These are phyloP conservation scores for Amiota minor DNA, from an alignment of 2,888 invertebrate genomes.

Conservation along the genomic window DNA sequence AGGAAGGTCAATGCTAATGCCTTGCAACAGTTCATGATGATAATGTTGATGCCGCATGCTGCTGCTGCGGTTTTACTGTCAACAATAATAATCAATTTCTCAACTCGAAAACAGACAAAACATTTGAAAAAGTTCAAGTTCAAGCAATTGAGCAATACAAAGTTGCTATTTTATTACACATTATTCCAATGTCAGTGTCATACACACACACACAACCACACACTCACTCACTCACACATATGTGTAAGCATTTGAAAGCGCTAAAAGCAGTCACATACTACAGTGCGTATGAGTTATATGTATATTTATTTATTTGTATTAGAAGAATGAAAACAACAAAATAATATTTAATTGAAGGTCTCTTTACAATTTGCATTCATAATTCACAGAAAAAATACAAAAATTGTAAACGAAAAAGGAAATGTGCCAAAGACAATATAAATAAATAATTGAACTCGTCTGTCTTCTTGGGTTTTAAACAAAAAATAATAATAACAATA, in stretches of 20 bases:
- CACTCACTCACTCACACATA: too few species aligned
- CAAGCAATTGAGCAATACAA: conserved; percentile 15
- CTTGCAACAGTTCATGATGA: conserved; percentile 19
- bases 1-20: conserved; percentile 23
- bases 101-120: conserved; percentile 1
- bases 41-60: not conserved
- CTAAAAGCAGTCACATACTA: conserved; percentile 12
- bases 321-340: conserved; percentile 9
- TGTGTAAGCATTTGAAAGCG: not conserved
- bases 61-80: conserved; percentile 9
- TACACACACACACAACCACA: not conserved
- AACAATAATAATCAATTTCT: conserved; percentile 29
- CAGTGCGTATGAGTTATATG: conserved; percentile 22
- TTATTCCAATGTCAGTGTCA: conserved; percentile 22
- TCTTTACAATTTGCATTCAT: conserved; percentile 23
- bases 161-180: not conserved
- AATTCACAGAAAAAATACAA: not conserved
- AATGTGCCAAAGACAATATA: conserved; percentile 12
- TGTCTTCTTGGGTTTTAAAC: not conserved
- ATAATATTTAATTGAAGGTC: conserved; percentile 23
- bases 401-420: not conserved
- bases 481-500: not conserved
- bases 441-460: not conserved
- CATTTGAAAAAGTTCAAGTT: conserved; percentile 22
- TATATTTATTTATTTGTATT: not conserved